Evolutionary conservation across 2,888 invertebrate species (phyloP), one percentile per base, ranked within the genome.

Genomic region (Villa cingulata): DNA sequence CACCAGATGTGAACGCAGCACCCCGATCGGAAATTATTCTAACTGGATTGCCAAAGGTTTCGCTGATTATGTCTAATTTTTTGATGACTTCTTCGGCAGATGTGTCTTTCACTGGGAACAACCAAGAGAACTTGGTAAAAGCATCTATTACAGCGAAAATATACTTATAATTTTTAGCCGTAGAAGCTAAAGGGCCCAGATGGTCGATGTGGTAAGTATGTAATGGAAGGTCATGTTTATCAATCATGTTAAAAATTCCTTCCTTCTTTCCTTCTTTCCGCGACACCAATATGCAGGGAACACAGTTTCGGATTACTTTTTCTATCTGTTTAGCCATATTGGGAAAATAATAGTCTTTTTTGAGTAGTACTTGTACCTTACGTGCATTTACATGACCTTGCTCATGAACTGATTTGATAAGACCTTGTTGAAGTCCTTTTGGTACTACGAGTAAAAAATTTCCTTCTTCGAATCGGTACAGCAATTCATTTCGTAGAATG

Each of bases 41-140:
- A 15, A 15, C 37, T 12, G 64, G 64, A 49, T 61, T 62, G 15
- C 65, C 65, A 54, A 66, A 65, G 15, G 43, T 55, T 40, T 55
- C 54, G 37, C 60, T 57, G 16, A 58, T 59, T 2, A 53, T 34
- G 7, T 36, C 46, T 14, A 66, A 39, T 46, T 59, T 63, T 2
- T 54, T 42, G 16, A 66, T 2, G 0, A 57, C 59, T 46, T 68
- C 64, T 19, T 54, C 55, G 2, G 55, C 48, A 1, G 57, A 50
- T 2, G 57, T 57, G 5, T 53, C 50, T 46, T 60, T 63, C 0
- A 54, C 56, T 1, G 63, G 61, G 43, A 55, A 64, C 2, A 63
- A 20, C 63, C 64, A 65, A 1, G 52, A 51, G 52, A 62, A 63
- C 43, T 64, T n/a, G n/a, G n/a, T n/a, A n/a, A n/a, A n/a, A n/a